Evolutionary conservation across 2,888 invertebrate genomes (phyloP).

Genomic region (Lathronympha strigana): DNA sequence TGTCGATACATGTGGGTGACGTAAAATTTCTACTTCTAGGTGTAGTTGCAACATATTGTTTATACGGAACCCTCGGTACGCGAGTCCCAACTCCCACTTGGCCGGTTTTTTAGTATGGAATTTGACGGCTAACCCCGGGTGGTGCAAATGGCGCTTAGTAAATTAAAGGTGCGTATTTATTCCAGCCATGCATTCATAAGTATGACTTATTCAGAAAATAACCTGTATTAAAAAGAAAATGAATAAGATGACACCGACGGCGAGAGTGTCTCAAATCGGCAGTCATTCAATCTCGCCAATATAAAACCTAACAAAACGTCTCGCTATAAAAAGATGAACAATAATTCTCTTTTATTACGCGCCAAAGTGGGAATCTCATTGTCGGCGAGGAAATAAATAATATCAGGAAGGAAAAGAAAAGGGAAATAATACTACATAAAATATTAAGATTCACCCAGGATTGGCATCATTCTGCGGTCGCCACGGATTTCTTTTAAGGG

Average conservation of each 20-base stretch:
- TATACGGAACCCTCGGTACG: no score
- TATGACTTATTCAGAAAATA: constrained; percentile 3
- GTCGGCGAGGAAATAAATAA: constrained; percentile 82
- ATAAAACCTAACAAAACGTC: constrained; percentile 78
- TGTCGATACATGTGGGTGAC: no score
- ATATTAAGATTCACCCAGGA: constrained; percentile 84
- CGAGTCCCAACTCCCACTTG: no score
- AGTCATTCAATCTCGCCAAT: constrained; percentile 73
- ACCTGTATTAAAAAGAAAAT: constrained; percentile 24
- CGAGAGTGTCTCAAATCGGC: constrained; percentile 56
- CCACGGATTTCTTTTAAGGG: constrained; percentile 74
- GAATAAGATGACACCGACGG: constrained; percentile 37
- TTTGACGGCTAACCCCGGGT: no score
- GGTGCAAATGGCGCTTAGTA: no score
- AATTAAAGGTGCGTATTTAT: neutral
- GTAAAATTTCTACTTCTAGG: no score
- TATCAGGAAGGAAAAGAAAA: constrained; percentile 81
- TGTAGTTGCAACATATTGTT: no score
- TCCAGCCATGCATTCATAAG: neutral
- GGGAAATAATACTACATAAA: constrained; percentile 83
- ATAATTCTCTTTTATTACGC: constrained; percentile 84
- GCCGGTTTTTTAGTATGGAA: no score
- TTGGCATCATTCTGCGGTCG: constrained; percentile 82
- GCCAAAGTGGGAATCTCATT: constrained; percentile 84
- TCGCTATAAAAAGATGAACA: constrained; percentile 81